A percentile compares a stretch with the other conserved stretches of the same genome.
These are phyloP conservation scores for Luffia ferchaultella DNA, from an alignment of 2,888 invertebrate species.

Conservation along the genomic window DNA sequence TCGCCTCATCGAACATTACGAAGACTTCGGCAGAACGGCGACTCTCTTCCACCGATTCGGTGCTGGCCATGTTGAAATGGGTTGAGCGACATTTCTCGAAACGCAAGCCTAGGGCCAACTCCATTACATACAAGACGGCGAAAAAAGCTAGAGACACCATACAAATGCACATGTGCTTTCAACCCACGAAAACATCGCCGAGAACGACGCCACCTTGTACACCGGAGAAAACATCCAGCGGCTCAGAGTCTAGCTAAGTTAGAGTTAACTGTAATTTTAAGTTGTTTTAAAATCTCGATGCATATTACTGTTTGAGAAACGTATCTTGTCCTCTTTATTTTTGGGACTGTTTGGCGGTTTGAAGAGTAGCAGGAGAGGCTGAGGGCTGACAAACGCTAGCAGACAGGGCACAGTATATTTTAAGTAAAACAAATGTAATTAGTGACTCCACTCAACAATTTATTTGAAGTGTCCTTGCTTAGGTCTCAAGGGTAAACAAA, in stretches of 20 bases:
- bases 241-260: slow-evolving; percentile 48
- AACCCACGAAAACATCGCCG: slow-evolving; percentile 37
- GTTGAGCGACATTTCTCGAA: slow-evolving; percentile 84
- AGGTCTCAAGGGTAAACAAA: too few species aligned
- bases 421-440: too few species aligned
- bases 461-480: too few species aligned
- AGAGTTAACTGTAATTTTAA: too few species aligned
- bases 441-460: too few species aligned
- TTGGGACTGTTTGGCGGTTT: too few species aligned
- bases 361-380: too few species aligned
- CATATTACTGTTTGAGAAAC: not conserved
- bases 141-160: slow-evolving; percentile 72
- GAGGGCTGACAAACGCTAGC: too few species aligned
- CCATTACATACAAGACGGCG: slow-evolving; percentile 68
- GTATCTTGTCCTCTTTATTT: too few species aligned
- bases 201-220: slow-evolving; percentile 33
- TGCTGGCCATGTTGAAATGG: slow-evolving; percentile 90
- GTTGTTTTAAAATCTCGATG: not conserved
- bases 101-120: slow-evolving; percentile 78
- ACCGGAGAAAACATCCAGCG: slow-evolving; percentile 40
- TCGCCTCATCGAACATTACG: slow-evolving; percentile 83
- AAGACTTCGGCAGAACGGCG: slow-evolving; percentile 89
- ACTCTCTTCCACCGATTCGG: slow-evolving; percentile 88
- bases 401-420: too few species aligned
- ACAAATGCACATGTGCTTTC: slow-evolving; percentile 79